These are phyloP conservation scores for Mechanitis messenoides DNA, from an alignment of 2,888 invertebrate genomes.

Conservation along the genomic window DNA sequence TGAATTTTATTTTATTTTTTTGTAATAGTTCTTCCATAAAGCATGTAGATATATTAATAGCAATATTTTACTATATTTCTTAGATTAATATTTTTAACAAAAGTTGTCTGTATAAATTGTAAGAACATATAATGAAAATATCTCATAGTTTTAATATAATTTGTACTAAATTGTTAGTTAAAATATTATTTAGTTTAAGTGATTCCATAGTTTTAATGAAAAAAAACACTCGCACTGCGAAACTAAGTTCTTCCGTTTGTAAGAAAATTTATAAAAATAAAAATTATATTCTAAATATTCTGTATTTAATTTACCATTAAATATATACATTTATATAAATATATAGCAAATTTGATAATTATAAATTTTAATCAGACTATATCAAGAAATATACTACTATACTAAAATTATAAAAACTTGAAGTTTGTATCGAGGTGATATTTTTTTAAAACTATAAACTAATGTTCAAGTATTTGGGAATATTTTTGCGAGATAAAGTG, in stretches of 20 bases:
- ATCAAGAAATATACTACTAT: no score
- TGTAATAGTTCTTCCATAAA: constrained; percentile 59
- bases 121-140: constrained; percentile 59
- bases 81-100: constrained; percentile 38
- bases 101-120: constrained; percentile 68
- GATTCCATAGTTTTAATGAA: constrained; percentile 47
- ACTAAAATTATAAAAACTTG: no score
- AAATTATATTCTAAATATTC: constrained; percentile 61
- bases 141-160: constrained; percentile 63
- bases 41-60: constrained; percentile 66
- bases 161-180: constrained; percentile 63
- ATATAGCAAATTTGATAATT: not conserved
- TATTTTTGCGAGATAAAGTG: no score
- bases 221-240: constrained; percentile 65
- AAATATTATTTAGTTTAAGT: constrained; percentile 55
- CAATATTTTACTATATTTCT: constrained; percentile 44
- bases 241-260: constrained; percentile 66
- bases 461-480: no score
- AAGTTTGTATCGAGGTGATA: no score
- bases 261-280: constrained; percentile 74
- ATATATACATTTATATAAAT: not conserved
- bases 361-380: no score
- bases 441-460: no score
- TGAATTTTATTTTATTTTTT: constrained; percentile 42
- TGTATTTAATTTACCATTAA: constrained; percentile 32